phyloP scores from a whole-genome alignment of 1,140 invertebrate species.

The Pseudoatta argentina region DNA sequence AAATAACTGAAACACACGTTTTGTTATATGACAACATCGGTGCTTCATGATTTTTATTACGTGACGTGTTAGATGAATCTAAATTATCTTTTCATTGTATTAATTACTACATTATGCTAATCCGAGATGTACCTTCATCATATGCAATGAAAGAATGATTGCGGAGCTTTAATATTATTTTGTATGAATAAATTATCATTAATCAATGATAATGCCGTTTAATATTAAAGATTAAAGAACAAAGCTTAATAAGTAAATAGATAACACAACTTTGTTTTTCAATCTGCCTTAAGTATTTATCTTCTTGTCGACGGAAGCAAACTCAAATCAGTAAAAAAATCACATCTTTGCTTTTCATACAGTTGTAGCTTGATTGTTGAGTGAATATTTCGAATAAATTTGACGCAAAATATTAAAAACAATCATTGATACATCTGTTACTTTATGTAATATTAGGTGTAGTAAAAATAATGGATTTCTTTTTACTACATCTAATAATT shows the following conservation, averaged over 20 bases:
- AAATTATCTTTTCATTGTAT: no score
- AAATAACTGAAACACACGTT: no score
- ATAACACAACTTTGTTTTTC: slow-evolving; percentile 28
- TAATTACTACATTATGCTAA: background rate
- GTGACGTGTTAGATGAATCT: no score
- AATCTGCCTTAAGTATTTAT: background rate
- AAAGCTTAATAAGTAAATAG: slow-evolving; percentile 13
- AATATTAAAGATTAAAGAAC: slow-evolving; percentile 6
- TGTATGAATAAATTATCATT: background rate
- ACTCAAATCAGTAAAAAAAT: slow-evolving; percentile 18
- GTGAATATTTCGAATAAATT: background rate
- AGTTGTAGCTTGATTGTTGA: background rate
- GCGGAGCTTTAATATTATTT: background rate
- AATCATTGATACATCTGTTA: background rate
- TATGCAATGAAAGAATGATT: background rate
- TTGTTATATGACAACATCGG: no score
- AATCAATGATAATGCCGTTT: background rate
- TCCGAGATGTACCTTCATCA: background rate
- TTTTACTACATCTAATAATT: no score
- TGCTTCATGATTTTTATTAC: no score
- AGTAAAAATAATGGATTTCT: no score
- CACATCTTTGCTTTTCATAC: background rate
- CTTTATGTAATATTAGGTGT: no score
- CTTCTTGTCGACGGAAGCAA: background rate
- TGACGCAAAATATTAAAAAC: background rate